Evolutionary conservation across 2,888 invertebrate species (phyloP), one percentile per base, ranked within the genome.

Genomic region (Drosophila meridiana): DNA sequence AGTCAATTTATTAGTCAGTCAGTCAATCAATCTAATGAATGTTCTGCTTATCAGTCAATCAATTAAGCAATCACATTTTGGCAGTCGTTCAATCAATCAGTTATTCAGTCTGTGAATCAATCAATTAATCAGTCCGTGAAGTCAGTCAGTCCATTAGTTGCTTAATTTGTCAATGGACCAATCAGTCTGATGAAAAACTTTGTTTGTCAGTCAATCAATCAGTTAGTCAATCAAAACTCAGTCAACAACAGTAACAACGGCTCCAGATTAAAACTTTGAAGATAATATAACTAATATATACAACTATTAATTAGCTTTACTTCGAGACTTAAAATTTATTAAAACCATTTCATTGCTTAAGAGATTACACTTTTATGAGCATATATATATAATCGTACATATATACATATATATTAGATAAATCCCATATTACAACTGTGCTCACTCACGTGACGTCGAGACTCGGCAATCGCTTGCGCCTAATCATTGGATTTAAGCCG

Each of bases 401-500:
- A 30, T 50, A 14, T 11, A 32, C 32, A 20, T 32, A 20, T 1
- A 20, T 20, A 1, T 32, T 50, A 11, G 50, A n/a, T 32, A 50
- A 50, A 3, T 32, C 32, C n/a, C 5, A 4, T 20, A 50, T 32
- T 50, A 32, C 50, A n/a, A 6, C 2, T 1, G 32, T 32, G 20
- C 11, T 34, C 28, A 14, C 40, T 42, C 30, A 42, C 7, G 13
- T 42, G 40, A 56, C 30, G 56, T 13, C 11, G 50, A 20, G 50
- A 50, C 20, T 50, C 32, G n/a, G 40, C 38, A 40, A 38, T 2
- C 3, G 53, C 13, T 2, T 2, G 36, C 30, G 60, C 50, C 60
- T 50, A 40, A 60, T 50, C 40, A 32, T 7, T 11, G 48, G 52
- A 65, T 28, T 45, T 62, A 62, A 69, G 52, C 45, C 34, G 30